A percentile compares a stretch with the other conserved stretches of the same genome.
phyloP scores from a whole-genome alignment of 1,140 invertebrate genomes.

The Protaetia brevitarsis region DNA sequence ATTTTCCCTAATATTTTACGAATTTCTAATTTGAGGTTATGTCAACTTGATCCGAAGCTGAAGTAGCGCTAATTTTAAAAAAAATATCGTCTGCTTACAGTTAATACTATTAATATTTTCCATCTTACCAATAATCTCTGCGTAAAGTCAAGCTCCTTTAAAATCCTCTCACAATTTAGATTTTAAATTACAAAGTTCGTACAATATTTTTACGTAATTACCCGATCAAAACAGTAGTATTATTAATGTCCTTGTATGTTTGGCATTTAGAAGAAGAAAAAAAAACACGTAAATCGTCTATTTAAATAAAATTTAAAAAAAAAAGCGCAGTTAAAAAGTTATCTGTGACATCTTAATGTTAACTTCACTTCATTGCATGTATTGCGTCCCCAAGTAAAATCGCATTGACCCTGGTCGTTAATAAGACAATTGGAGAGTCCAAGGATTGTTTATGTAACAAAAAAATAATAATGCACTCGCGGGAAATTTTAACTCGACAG shows the following conservation, averaged over 20 bases:
- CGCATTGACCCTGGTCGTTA: background rate
- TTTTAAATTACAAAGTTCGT: background rate
- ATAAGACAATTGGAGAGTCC: background rate
- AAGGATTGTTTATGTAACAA: conserved; percentile 1
- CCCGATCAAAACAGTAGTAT: background rate
- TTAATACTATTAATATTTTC: background rate
- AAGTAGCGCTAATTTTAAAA: background rate
- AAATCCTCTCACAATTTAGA: background rate
- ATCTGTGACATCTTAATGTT: too few species aligned
- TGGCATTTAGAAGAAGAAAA: too few species aligned
- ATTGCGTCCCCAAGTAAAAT: conserved; percentile 1
- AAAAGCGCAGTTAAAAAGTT: background rate
- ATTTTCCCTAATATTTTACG: background rate
- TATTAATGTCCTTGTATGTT: background rate
- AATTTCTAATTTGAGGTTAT: background rate
- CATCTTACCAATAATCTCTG: too few species aligned
- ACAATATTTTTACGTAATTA: background rate
- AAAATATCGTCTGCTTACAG: background rate
- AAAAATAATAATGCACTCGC: background rate
- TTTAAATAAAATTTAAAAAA: too few species aligned
- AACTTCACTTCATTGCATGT: too few species aligned
- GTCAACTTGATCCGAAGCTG: too few species aligned
- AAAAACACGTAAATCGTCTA: too few species aligned
- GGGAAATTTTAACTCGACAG: background rate
- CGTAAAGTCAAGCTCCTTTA: too few species aligned